phyloP scores from a whole-genome alignment of 2,113 vertebrate species.

The Rhinopomastus cyanomelas region DNA sequence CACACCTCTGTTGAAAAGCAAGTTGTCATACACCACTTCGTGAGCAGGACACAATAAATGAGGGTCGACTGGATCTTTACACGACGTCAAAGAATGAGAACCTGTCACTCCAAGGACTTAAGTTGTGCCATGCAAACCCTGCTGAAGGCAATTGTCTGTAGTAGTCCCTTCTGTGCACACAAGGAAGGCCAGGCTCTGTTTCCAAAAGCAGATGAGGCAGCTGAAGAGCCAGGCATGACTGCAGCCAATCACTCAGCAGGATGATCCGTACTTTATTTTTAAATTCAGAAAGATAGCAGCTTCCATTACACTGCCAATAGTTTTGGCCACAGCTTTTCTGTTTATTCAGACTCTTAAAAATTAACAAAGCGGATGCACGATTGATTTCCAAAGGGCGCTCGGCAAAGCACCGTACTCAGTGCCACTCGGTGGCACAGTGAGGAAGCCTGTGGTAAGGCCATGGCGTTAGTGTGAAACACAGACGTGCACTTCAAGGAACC shows the following conservation, averaged over 20 bases:
- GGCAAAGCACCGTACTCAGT: neutral
- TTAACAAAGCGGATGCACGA: neutral
- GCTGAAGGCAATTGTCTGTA: neutral
- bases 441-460: neutral
- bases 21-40: accelerated
- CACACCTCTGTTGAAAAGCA: neutral
- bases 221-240: neutral
- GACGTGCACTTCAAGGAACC: neutral
- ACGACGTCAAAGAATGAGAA: accelerated
- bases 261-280: neutral
- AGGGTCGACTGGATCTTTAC: neutral
- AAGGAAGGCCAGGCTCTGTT: neutral
- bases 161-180: neutral
- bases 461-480: neutral
- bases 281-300: neutral
- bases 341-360: constrained; percentile 14
- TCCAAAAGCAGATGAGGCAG: neutral
- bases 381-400: neutral
- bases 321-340: neutral
- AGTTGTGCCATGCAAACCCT: neutral
- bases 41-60: accelerated
- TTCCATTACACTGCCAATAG: neutral
- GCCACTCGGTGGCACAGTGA: accelerated
- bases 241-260: neutral
- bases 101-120: neutral